These are phyloP conservation scores for Hemiscyllium ocellatum DNA, from an alignment of 2,113 vertebrate genomes.

Conservation along the genomic window DNA sequence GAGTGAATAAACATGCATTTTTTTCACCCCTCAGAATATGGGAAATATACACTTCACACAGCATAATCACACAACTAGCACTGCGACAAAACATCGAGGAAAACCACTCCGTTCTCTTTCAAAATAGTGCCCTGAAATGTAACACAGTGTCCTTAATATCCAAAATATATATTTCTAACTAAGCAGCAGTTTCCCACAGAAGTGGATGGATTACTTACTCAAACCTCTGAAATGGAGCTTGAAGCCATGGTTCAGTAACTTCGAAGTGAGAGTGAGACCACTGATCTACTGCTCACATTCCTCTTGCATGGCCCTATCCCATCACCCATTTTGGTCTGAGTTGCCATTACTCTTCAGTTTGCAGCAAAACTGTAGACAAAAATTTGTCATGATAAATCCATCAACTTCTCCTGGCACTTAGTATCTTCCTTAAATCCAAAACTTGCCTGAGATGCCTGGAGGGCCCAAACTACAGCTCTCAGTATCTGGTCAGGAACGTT, in stretches of 20 bases:
- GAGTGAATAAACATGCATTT: neutral
- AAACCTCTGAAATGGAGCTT: neutral
- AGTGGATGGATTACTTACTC: neutral
- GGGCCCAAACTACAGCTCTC: neutral
- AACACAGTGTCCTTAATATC: too few species aligned
- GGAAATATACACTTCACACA: neutral
- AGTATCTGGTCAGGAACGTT: neutral
- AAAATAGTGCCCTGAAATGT: neutral
- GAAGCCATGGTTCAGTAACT: neutral
- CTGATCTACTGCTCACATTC: neutral
- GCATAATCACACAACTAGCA: neutral
- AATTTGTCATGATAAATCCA: neutral
- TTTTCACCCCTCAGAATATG: neutral
- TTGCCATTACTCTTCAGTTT: neutral
- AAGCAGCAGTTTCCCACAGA: neutral
- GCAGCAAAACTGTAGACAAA: neutral
- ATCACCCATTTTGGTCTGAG: neutral
- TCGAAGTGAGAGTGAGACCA: neutral
- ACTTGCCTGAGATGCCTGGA: neutral
- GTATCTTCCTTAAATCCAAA: neutral
- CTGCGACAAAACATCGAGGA: neutral
- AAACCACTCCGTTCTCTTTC: neutral
- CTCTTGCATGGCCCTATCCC: neutral
- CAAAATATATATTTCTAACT: neutral
- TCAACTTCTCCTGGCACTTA: neutral